Percentiles rank a stretch among this genome's conserved stretches.
Conservation (phyloP, 2,888 invertebrate genomes). For the Troides oblongomaculatus region DNA sequence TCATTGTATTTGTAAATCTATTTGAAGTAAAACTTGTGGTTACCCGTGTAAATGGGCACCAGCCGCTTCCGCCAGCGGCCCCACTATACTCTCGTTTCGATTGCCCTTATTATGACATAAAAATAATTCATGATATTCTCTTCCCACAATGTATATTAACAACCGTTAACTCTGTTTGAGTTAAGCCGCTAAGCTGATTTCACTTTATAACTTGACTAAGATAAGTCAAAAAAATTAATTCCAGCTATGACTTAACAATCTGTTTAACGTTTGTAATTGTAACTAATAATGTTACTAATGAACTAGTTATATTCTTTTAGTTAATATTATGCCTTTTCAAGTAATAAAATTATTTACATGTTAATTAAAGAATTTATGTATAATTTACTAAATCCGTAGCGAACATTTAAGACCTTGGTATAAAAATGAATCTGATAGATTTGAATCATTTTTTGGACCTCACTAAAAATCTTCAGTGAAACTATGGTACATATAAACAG, state of each 20-base stretch:
- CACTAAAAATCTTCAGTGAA: not conserved
- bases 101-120: constrained; percentile 64
- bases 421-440: no score
- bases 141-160: constrained; percentile 50
- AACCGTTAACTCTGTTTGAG: constrained; percentile 47
- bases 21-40: constrained; percentile 22
- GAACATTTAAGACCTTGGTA: no score
- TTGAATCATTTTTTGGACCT: no score
- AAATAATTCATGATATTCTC: constrained; percentile 54
- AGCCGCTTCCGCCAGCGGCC: constrained; percentile 40
- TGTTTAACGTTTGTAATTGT: not conserved
- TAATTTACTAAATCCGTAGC: no score
- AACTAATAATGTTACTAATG: no score
- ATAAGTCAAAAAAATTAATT: not conserved
- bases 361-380: no score
- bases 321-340: no score
- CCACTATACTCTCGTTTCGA: constrained; percentile 46
- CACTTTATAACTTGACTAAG: constrained; percentile 28
- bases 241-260: not conserved
- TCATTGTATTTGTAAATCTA: not conserved
- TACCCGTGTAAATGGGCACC: constrained; percentile 34
- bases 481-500: not conserved
- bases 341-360: no score
- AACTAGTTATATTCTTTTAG: no score
- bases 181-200: constrained; percentile 32